A percentile compares a stretch with the other conserved stretches of the same genome.
phyloP scores from a whole-genome alignment of 2,888 invertebrate genomes.

The Dichetophora obliterata region DNA sequence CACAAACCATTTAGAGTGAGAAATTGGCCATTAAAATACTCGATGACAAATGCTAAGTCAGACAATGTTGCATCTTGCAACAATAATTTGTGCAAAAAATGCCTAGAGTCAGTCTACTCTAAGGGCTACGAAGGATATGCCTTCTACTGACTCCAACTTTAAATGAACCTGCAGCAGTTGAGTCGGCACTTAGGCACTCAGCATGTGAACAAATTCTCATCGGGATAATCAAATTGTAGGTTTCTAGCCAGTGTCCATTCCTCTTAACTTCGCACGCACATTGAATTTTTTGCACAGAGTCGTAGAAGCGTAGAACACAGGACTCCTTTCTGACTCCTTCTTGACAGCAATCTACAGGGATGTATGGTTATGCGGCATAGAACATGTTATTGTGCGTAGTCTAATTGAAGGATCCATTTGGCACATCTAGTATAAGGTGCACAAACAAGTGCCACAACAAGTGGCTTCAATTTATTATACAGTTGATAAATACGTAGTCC shows the following conservation, averaged over 20 bases:
- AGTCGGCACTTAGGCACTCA: conserved; percentile 23
- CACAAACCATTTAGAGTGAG: conserved; percentile 64
- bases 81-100: conserved; percentile 35
- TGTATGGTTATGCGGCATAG: neutral
- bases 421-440: neutral
- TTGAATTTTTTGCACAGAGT: neutral
- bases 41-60: conserved; percentile 58
- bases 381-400: neutral
- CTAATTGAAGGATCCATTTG: neutral
- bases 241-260: conserved; percentile 55
- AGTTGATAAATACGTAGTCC: conserved; percentile 63
- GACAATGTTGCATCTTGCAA: conserved; percentile 42
- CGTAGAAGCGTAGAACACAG: neutral
- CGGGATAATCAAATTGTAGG: conserved; percentile 65
- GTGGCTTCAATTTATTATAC: conserved; percentile 55
- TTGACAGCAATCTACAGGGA: neutral
- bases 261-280: neutral
- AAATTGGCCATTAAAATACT: conserved; percentile 65
- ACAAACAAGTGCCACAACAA: conserved; percentile 10
- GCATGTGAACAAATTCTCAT: conserved; percentile 62
- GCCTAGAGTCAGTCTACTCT: neutral
- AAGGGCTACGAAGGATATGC: neutral
- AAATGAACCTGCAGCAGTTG: neutral
- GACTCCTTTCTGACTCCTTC: neutral
- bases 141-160: neutral